phyloP scores from a whole-genome alignment of 2,888 invertebrate genomes.

The Byasa hedistus region DNA sequence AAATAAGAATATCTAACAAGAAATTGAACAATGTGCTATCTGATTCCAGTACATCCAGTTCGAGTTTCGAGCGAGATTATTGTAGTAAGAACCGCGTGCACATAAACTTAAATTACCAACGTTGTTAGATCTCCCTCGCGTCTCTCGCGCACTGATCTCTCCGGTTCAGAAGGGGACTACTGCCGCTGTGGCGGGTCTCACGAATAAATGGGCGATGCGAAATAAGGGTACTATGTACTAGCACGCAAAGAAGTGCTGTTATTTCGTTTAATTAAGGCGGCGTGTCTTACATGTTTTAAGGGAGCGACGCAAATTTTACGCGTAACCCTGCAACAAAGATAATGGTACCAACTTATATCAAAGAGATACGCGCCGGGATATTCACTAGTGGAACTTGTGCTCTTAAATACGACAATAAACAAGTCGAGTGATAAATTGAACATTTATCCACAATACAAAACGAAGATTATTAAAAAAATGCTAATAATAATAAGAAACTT shows the following conservation, averaged over 20 bases:
- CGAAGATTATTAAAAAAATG: no score
- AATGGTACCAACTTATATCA: constrained; percentile 17
- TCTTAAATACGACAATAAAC: constrained; percentile 8
- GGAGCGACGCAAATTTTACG: constrained; percentile 33
- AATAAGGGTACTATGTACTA: constrained; percentile 32
- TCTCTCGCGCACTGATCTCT: constrained; percentile 50
- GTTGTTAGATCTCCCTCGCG: constrained; percentile 56
- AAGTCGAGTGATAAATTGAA: not conserved
- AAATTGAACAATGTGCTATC: not conserved
- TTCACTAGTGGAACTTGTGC: constrained; percentile 21
- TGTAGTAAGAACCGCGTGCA: constrained; percentile 35
- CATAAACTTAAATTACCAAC: constrained; percentile 51
- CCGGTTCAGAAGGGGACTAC: constrained; percentile 41
- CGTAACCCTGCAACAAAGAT: constrained; percentile 33
- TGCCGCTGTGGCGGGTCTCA: constrained; percentile 41
- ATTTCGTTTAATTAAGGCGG: constrained; percentile 61
- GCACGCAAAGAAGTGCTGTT: constrained; percentile 46
- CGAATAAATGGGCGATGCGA: constrained; percentile 43
- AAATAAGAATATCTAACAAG: not conserved
- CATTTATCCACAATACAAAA: no score
- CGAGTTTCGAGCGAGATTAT: constrained; percentile 29
- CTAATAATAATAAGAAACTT: no score
- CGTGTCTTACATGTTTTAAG: constrained; percentile 49
- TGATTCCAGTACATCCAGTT: not conserved
- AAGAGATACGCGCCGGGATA: constrained; percentile 21